Percentiles rank a stretch among this genome's conserved stretches.
Evolutionary conservation across 2,888 invertebrate species (phyloP).

Genomic region (Sussaba pulchella): DNA sequence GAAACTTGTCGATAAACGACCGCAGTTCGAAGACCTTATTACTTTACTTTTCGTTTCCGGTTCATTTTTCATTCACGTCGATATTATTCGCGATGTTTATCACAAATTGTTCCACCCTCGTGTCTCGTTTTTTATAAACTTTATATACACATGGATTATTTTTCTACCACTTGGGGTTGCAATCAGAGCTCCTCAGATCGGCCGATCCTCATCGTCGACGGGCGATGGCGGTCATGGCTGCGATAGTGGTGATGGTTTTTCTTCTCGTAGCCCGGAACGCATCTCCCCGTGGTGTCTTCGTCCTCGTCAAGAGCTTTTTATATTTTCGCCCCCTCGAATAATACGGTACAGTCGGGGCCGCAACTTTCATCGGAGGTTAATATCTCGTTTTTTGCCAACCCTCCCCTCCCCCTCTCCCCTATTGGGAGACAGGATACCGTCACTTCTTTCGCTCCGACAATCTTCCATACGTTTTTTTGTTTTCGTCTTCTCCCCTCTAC

Average conservation of each 20-base stretch:
- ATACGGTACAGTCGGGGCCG: slow-evolving; percentile 59
- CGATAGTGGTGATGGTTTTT: slow-evolving; percentile 4
- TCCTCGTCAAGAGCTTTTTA: slow-evolving; percentile 43
- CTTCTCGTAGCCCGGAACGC: slow-evolving; percentile 16
- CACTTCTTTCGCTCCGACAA: neutral
- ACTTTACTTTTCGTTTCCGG: too few species aligned
- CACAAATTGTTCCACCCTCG: too few species aligned
- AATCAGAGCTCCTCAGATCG: too few species aligned
- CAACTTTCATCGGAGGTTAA: slow-evolving; percentile 36
- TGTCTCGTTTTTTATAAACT: too few species aligned
- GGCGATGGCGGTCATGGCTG: too few species aligned
- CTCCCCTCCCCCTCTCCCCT: neutral
- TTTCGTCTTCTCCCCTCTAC: neutral
- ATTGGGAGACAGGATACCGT: neutral
- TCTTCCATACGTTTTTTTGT: slow-evolving; percentile 27
- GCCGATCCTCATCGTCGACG: too few species aligned
- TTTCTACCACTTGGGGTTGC: too few species aligned
- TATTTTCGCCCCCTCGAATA: slow-evolving; percentile 61
- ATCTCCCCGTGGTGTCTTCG: slow-evolving; percentile 32
- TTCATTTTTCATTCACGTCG: too few species aligned
- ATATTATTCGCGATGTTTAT: too few species aligned
- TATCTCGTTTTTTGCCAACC: slow-evolving; percentile 5
- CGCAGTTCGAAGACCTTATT: too few species aligned
- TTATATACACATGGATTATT: too few species aligned
- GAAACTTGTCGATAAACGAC: too few species aligned